Percentiles rank a stretch among this genome's conserved stretches.
Conservation (phyloP, 2,797 vertebrate genomes). For the Neopelma chrysocephalum region DNA sequence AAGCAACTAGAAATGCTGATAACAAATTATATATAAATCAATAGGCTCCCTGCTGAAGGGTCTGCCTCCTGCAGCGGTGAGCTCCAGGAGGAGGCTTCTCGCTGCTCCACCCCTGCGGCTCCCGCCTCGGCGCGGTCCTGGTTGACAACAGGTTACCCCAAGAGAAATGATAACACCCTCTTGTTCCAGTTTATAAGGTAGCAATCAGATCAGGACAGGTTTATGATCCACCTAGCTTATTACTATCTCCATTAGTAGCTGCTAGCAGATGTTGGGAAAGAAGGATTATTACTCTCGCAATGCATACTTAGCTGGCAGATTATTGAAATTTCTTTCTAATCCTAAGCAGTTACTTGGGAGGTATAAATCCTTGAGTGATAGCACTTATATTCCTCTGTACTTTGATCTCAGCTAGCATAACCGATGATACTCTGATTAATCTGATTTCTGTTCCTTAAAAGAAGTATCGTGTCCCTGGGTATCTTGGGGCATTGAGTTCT, state of each 20-base stretch:
- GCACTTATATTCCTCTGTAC: constrained; percentile 40
- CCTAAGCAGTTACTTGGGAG: constrained; percentile 51
- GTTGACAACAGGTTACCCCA: not conserved
- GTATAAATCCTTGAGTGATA: constrained; percentile 50
- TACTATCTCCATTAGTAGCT: constrained; percentile 58
- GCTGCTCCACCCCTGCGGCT: not conserved
- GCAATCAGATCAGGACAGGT: constrained; percentile 44
- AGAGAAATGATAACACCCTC: not conserved
- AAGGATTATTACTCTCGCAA: constrained; percentile 56
- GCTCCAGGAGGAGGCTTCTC: not conserved
- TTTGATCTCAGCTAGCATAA: constrained; percentile 50
- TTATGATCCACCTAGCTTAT: constrained; percentile 62
- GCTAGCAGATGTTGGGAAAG: constrained; percentile 54
- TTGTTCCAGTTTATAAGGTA: constrained; percentile 26
- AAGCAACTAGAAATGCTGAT: not conserved
- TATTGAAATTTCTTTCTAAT: constrained; percentile 65
- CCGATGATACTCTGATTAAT: constrained; percentile 22
- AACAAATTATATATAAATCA: not conserved
- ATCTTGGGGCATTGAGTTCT: not conserved
- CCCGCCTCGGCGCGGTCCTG: accelerated
- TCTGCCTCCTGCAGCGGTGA: not conserved
- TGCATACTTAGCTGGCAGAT: constrained; percentile 47
- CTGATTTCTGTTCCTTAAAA: constrained; percentile 30
- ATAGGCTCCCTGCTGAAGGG: not conserved
- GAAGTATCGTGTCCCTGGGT: not conserved